Evolutionary conservation across 1,140 invertebrate species (phyloP).

Genomic region (Cryptotermes secundus): DNA sequence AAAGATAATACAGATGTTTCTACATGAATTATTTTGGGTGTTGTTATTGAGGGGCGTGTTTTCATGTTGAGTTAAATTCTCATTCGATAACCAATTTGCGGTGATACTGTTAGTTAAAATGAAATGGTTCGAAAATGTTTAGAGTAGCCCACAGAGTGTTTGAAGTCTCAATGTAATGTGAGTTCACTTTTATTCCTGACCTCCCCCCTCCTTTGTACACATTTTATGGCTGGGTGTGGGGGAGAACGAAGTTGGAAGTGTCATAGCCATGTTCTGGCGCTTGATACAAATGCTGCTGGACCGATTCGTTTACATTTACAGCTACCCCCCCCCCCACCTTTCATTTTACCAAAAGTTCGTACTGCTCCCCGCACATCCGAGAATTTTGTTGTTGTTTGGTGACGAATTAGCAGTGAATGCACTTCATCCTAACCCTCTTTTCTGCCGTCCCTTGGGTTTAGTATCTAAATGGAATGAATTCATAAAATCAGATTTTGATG

Average conservation of each 20-base stretch:
- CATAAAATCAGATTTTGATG: not conserved
- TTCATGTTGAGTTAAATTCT: too few species aligned
- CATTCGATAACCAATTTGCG: too few species aligned
- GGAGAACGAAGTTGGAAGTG: not conserved
- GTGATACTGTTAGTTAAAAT: not conserved
- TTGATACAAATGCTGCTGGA: not conserved
- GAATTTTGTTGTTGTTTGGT: not conserved
- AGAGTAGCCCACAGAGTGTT: not conserved
- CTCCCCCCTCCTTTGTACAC: not conserved
- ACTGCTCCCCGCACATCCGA: not conserved
- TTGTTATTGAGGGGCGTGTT: too few species aligned
- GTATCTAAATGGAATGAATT: not conserved
- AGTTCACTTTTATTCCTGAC: not conserved
- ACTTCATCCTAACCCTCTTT: not conserved
- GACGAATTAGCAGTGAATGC: not conserved
- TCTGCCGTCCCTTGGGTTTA: not conserved
- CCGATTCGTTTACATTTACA: not conserved
- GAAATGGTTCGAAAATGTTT: not conserved
- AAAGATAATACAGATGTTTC: too few species aligned
- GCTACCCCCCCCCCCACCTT: not conserved
- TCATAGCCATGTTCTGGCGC: not conserved
- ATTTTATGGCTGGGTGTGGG: not conserved
- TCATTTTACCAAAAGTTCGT: not conserved
- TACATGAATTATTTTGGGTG: too few species aligned
- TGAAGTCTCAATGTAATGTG: not conserved